phyloP scores from a whole-genome alignment of 2,888 invertebrate genomes.

The Geophilus truncorum region DNA sequence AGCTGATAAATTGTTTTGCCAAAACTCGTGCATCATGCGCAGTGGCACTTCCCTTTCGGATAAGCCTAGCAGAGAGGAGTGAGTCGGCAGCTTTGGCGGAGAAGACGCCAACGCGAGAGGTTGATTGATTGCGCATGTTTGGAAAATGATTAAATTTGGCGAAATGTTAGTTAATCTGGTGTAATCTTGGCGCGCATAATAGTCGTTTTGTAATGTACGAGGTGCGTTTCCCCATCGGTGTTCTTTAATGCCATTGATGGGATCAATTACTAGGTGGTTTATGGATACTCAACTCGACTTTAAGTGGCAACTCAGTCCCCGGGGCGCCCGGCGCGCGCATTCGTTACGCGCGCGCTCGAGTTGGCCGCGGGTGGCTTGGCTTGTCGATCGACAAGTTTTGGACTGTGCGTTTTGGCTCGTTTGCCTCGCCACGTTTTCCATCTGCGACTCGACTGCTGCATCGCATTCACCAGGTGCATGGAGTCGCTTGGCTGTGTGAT shows the following conservation, averaged over 20 bases:
- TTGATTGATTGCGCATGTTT: not conserved
- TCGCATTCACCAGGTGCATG: not conserved
- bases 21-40: not conserved
- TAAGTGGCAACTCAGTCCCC: slow-evolving; percentile 17
- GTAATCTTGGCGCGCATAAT: slow-evolving; percentile 5
- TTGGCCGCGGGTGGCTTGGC: slow-evolving; percentile 27
- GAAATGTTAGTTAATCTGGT: not conserved
- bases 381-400: slow-evolving; percentile 27
- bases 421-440: slow-evolving; percentile 3
- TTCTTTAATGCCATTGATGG: slow-evolving; percentile 27
- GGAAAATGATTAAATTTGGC: slow-evolving; percentile 5
- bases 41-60: not conserved
- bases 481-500: not conserved
- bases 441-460: not conserved
- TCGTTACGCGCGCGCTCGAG: slow-evolving; percentile 19
- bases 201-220: slow-evolving; percentile 27
- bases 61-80: not conserved
- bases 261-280: slow-evolving; percentile 25
- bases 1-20: not conserved
- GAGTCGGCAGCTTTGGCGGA: not conserved
- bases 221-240: slow-evolving; percentile 15
- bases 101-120: not conserved
- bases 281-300: slow-evolving; percentile 27
- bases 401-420: not conserved
- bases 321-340: slow-evolving; percentile 11